Conservation (phyloP, 92 coral and sea anemone species). For the Porites lobata region DNA sequence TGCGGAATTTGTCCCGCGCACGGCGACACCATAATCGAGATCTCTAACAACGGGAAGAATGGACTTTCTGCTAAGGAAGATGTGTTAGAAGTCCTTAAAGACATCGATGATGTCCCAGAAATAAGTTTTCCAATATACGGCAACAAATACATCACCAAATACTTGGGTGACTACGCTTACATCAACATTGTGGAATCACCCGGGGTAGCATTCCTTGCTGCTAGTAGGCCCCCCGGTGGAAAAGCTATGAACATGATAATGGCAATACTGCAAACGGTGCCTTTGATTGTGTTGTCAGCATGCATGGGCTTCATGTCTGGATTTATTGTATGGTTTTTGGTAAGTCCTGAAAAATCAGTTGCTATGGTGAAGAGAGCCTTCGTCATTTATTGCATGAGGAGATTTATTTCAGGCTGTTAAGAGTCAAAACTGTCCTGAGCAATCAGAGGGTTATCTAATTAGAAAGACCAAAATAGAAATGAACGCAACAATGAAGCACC, state of each 20-base stretch:
- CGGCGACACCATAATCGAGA: slow-evolving; percentile 59
- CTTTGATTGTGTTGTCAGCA: slow-evolving; percentile 65
- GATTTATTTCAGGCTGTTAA: too few species aligned
- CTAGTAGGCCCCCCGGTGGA: slow-evolving; percentile 41
- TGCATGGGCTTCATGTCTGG: slow-evolving; percentile 78
- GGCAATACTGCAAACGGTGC: slow-evolving; percentile 66
- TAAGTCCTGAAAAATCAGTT: slow-evolving; percentile 29
- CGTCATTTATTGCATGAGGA: too few species aligned
- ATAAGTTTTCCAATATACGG: slow-evolving; percentile 89
- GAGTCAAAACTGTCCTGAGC: too few species aligned
- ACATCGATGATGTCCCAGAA: slow-evolving; percentile 73
- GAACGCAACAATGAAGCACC: too few species aligned
- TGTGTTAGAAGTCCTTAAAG: slow-evolving; percentile 54
- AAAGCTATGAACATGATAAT: slow-evolving; percentile 35
- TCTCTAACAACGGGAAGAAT: slow-evolving; percentile 45
- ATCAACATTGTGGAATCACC: slow-evolving; percentile 83
- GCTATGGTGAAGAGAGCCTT: too few species aligned
- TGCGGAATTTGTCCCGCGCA: slow-evolving; percentile 84
- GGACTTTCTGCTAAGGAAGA: slow-evolving; percentile 41
- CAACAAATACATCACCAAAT: slow-evolving; percentile 64
- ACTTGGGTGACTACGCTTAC: slow-evolving; percentile 70
- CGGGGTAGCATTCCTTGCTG: slow-evolving; percentile 85
- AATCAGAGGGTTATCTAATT: too few species aligned
- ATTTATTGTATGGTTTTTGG: slow-evolving; percentile 79
- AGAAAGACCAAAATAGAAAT: too few species aligned